phyloP scores from a whole-genome alignment of 2,797 vertebrate genomes.

The Argyrosomus regius region DNA sequence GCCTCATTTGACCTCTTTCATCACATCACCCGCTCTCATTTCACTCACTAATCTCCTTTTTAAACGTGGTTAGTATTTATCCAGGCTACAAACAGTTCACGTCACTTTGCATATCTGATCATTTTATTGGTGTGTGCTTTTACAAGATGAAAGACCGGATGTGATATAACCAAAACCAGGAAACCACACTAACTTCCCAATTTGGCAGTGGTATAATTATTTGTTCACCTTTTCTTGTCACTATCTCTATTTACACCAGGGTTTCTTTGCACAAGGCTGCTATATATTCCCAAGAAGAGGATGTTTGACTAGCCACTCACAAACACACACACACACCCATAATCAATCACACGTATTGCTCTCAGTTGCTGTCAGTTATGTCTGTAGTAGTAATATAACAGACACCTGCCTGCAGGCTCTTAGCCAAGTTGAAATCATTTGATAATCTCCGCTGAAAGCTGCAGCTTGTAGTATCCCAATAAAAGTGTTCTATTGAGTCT shows the following conservation, averaged over 20 bases:
- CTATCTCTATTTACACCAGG: conserved; percentile 52
- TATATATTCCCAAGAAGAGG: conserved; percentile 67
- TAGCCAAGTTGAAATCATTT: conserved; percentile 43
- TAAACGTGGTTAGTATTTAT: conserved; percentile 5
- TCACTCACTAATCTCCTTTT: conserved; percentile 22
- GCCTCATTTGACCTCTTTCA: conserved; percentile 16
- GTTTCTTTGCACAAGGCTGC: conserved; percentile 53
- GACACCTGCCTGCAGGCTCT: conserved; percentile 36
- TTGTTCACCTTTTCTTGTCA: conserved; percentile 61
- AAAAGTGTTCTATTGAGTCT: conserved; percentile 29
- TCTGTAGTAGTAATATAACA: conserved; percentile 35
- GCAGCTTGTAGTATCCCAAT: conserved; percentile 29
- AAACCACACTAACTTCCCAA: conserved; percentile 16
- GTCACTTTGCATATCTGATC: conserved; percentile 41
- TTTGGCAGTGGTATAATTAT: conserved; percentile 58
- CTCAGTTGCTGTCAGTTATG: conserved; percentile 19
- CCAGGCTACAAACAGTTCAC: conserved; percentile 5
- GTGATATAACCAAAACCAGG: background rate
- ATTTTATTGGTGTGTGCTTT: conserved; percentile 33
- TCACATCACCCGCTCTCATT: background rate
- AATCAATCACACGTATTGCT: conserved; percentile 11
- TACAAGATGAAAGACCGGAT: conserved; percentile 30
- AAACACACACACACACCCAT: conserved; percentile 33
- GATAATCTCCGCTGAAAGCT: conserved; percentile 47
- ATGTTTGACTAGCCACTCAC: conserved; percentile 64